Percentiles rank a stretch among this genome's conserved stretches.
These are phyloP conservation scores for Leptopilina boulardi DNA, from an alignment of 1,140 invertebrate species.

Conservation along the genomic window DNA sequence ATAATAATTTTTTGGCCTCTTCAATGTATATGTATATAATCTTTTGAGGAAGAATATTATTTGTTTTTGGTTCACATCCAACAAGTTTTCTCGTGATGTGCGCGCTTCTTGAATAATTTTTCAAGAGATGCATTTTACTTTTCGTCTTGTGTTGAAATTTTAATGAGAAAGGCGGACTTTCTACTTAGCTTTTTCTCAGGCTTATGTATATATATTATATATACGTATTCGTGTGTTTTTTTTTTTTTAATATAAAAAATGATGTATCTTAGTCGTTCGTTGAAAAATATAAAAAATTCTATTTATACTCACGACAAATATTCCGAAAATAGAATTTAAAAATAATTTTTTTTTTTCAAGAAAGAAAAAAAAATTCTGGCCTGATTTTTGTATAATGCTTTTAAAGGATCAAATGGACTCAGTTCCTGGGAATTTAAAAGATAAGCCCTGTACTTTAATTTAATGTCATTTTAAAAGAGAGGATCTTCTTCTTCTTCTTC, in stretches of 20 bases:
- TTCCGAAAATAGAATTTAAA: no score
- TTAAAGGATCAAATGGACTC: background rate
- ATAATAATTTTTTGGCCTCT: background rate
- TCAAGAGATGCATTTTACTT: constrained; percentile 23
- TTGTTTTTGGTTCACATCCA: background rate
- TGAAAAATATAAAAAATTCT: no score
- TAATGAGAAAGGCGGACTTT: constrained; percentile 20
- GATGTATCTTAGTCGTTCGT: no score
- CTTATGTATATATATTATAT: background rate
- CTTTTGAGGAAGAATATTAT: background rate
- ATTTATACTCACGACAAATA: no score
- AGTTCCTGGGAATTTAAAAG: background rate
- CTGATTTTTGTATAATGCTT: background rate
- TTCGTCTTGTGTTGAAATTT: constrained; percentile 12
- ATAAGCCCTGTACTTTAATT: background rate
- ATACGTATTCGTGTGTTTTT: background rate
- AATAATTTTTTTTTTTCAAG: no score
- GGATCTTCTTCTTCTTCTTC: background rate
- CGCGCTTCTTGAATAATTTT: constrained; percentile 28
- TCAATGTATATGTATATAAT: background rate
- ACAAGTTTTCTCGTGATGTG: background rate
- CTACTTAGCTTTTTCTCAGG: constrained; percentile 11
- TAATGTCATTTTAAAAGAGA: background rate
- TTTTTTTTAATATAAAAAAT: no score
- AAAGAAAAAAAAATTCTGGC: no score